Percentiles rank a stretch among this genome's conserved stretches.
phyloP scores from a whole-genome alignment of 1,140 invertebrate genomes.

The Drosophila neocordata region DNA sequence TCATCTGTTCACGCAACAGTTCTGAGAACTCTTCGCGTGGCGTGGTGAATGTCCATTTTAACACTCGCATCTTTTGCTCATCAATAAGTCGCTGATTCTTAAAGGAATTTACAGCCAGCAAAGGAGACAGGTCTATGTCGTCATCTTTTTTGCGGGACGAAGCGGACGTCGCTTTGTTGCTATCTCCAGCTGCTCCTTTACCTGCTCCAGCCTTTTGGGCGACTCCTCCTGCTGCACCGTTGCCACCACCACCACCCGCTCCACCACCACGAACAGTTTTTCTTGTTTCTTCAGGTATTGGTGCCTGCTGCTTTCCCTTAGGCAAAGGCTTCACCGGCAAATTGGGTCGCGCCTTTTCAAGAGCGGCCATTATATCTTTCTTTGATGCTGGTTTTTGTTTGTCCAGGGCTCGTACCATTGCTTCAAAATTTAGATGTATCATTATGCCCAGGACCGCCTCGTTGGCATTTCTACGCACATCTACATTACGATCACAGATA shows the following conservation, averaged over 20 bases:
- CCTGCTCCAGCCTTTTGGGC: conserved; percentile 83
- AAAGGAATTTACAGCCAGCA: conserved; percentile 92
- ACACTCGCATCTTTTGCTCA: conserved; percentile 94
- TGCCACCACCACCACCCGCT: conserved; percentile 58
- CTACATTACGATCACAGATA: conserved; percentile 95
- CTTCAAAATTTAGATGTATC: conserved; percentile 95
- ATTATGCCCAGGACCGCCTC: conserved; percentile 96
- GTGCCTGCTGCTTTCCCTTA: conserved; percentile 83
- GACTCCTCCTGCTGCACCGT: conserved; percentile 49
- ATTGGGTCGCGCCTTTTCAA: conserved; percentile 94
- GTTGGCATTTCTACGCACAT: conserved; percentile 94
- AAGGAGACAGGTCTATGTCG: conserved; percentile 91
- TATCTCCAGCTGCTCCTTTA: conserved; percentile 82
- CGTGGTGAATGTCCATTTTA: conserved; percentile 98
- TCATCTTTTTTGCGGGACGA: conserved; percentile 90
- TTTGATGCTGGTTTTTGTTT: conserved; percentile 95
- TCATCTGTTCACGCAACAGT: conserved; percentile 95
- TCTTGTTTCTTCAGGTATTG: conserved; percentile 83
- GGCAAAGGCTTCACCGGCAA: conserved; percentile 92
- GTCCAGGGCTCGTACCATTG: conserved; percentile 90
- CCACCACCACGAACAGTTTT: conserved; percentile 85
- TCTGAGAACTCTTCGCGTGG: conserved; percentile 97
- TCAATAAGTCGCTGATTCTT: conserved; percentile 96
- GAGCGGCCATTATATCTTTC: conserved; percentile 88
- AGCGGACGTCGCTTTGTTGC: conserved; percentile 81